Conservation (phyloP, 2,113 vertebrate species). For the Dipodomys ordii region DNA sequence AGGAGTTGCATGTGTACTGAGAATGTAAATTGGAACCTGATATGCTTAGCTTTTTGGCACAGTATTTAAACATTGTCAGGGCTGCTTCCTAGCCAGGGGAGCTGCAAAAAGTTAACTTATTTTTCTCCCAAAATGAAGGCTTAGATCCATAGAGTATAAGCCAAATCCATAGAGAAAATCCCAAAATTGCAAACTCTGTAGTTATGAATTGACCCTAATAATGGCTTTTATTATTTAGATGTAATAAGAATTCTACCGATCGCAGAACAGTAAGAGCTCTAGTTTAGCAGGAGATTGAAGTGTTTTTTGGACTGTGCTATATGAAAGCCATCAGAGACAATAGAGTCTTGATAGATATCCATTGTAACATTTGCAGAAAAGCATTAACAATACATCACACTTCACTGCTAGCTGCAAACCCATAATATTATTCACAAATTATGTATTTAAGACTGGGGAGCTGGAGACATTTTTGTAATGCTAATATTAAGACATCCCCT, state of each 20-base stretch:
- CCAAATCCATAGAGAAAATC: slow-evolving; percentile 83
- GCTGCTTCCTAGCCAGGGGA: slow-evolving; percentile 69
- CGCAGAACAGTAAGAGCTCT: slow-evolving; percentile 83
- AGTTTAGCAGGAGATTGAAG: slow-evolving; percentile 83
- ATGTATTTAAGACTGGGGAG: slow-evolving; percentile 86
- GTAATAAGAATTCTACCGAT: slow-evolving; percentile 86
- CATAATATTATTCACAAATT: slow-evolving; percentile 86
- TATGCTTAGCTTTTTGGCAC: slow-evolving; percentile 72
- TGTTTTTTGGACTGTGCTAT: slow-evolving; percentile 82
- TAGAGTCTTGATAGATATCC: slow-evolving; percentile 83
- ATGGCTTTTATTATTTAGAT: slow-evolving; percentile 87
- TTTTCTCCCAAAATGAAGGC: slow-evolving; percentile 55
- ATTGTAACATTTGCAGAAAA: slow-evolving; percentile 82
- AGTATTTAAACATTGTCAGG: slow-evolving; percentile 77
- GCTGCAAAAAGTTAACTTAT: slow-evolving; percentile 81
- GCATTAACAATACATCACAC: slow-evolving; percentile 85
- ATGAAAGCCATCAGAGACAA: slow-evolving; percentile 83
- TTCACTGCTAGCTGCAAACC: slow-evolving; percentile 83
- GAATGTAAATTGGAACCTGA: slow-evolving; percentile 80
- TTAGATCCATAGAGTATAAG: slow-evolving; percentile 74
- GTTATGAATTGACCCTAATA: slow-evolving; percentile 86
- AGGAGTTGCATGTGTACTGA: slow-evolving; percentile 50
- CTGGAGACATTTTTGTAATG: slow-evolving; percentile 81
- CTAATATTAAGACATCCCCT: slow-evolving; percentile 78
- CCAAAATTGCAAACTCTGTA: slow-evolving; percentile 83